Percentiles rank a stretch among this genome's conserved stretches.
Conservation (phyloP, 2,113 vertebrate species). For the Cepphus grylle region DNA sequence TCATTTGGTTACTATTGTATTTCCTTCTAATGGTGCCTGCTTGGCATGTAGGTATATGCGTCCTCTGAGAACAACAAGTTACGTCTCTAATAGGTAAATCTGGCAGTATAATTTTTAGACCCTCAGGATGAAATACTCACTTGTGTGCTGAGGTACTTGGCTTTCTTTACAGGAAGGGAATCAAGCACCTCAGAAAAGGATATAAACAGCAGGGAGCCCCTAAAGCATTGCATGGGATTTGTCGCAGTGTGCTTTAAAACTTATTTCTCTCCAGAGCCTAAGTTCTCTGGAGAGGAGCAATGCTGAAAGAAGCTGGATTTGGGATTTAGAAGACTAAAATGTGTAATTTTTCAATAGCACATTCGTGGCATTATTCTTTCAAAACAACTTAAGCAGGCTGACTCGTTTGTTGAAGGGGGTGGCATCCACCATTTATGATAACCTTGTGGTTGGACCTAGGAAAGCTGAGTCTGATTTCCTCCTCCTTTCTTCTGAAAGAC, state of each 20-base stretch:
- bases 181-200: background rate
- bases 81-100: background rate
- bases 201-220: background rate
- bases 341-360: background rate
- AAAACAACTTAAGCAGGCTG: background rate
- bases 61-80: background rate
- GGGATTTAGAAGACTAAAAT: background rate
- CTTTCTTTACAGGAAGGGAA: background rate
- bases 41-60: background rate
- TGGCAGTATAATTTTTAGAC: background rate
- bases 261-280: background rate
- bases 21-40: background rate
- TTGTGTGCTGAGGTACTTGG: background rate
- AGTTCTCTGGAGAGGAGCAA: background rate
- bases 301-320: background rate
- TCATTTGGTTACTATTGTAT: background rate
- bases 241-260: background rate
- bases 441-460: background rate
- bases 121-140: background rate
- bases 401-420: background rate
- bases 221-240: background rate
- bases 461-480: background rate
- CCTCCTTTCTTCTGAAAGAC: background rate
- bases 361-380: background rate
- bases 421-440: background rate